These are phyloP conservation scores for Spilarctia lutea DNA, from an alignment of 2,888 invertebrate species.

Conservation along the genomic window DNA sequence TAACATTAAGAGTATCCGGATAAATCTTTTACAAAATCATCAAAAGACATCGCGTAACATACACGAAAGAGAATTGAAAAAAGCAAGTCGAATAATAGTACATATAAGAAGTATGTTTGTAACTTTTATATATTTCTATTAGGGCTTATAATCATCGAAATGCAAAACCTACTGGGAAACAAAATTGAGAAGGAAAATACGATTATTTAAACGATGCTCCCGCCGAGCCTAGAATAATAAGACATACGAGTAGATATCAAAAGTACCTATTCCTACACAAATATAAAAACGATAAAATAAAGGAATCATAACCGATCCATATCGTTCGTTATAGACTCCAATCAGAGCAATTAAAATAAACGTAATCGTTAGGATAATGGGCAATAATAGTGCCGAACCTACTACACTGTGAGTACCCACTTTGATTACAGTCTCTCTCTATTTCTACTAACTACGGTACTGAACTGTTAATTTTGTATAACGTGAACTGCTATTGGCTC, in stretches of 20 bases:
- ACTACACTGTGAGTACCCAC: slow-evolving; percentile 23
- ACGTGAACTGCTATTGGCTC: slow-evolving; percentile 42
- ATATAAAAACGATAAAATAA: slow-evolving; percentile 38
- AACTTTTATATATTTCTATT: neutral
- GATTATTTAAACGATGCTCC: neutral
- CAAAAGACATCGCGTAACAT: neutral
- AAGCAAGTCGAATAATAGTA: neutral
- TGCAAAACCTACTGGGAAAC: neutral
- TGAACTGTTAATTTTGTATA: slow-evolving; percentile 47
- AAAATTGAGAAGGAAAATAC: neutral
- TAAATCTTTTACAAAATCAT: neutral
- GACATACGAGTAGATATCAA: slow-evolving; percentile 9
- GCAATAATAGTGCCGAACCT: slow-evolving; percentile 54
- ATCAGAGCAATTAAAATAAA: slow-evolving; percentile 64
- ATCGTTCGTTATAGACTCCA: slow-evolving; percentile 55
- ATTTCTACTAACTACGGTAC: slow-evolving; percentile 52
- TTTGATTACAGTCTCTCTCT: slow-evolving; percentile 43
- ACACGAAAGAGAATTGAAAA: neutral
- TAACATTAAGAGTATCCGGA: neutral
- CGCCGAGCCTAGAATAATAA: slow-evolving; percentile 20
- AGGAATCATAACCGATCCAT: slow-evolving; percentile 49
- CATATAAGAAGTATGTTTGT: neutral
- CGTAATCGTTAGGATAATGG: slow-evolving; percentile 62
- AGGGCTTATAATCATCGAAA: neutral
- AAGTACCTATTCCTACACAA: slow-evolving; percentile 23